phyloP scores from a whole-genome alignment of 2,113 vertebrate genomes.

The Petrocephalus zakoni region DNA sequence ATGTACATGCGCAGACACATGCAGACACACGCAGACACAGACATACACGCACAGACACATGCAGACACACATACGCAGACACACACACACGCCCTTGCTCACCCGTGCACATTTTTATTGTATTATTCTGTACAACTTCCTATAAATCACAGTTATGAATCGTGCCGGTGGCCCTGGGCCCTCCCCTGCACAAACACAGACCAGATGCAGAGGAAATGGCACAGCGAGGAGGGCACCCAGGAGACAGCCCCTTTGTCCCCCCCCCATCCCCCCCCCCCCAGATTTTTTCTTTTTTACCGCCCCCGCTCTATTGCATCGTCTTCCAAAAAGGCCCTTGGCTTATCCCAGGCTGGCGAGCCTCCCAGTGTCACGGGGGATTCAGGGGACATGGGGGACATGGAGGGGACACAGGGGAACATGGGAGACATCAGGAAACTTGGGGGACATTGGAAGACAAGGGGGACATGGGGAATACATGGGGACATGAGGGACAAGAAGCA shows the following conservation, averaged over 20 bases:
- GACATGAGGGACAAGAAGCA: neutral
- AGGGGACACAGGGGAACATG: neutral
- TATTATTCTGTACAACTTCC: constrained; percentile 99
- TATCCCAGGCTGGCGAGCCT: neutral
- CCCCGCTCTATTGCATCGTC: neutral
- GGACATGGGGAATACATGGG: neutral
- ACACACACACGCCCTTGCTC: constrained; percentile 27
- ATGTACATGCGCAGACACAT: neutral
- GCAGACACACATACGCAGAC: constrained; percentile 1
- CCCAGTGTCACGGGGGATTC: neutral
- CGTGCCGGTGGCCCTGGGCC: constrained; percentile 77
- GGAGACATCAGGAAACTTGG: neutral
- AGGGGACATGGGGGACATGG: neutral
- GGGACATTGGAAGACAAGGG: neutral
- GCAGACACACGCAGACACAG: neutral
- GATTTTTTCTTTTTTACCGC: constrained; percentile 39
- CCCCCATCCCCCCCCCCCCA: constrained; percentile 30
- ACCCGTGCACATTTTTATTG: constrained; percentile 85
- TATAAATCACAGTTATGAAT: constrained; percentile 98
- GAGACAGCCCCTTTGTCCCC: constrained; percentile 65
- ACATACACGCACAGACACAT: neutral
- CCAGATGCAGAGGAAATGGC: constrained; percentile 80
- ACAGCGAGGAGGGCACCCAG: constrained; percentile 81
- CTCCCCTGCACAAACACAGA: constrained; percentile 62
- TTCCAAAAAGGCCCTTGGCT: neutral